These are phyloP conservation scores for Nothobranchius furzeri DNA, from an alignment of 2,113 vertebrate species.

Conservation along the genomic window DNA sequence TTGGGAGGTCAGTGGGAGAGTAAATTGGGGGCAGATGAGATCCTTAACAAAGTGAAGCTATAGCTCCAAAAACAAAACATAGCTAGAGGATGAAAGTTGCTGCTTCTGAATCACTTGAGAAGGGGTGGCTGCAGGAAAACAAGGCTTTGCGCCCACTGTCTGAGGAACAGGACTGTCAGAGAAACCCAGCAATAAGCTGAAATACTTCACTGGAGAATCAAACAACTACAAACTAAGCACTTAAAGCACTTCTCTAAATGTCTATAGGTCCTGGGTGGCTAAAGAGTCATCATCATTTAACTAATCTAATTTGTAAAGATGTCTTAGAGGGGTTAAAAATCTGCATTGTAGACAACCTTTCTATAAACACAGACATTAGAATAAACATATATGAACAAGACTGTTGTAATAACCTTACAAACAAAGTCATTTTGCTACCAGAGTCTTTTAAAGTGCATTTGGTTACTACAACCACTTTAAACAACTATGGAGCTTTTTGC, in stretches of 20 bases:
- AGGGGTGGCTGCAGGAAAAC: constrained; percentile 30
- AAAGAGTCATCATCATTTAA: too few relatives aligned
- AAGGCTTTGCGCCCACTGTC: constrained; percentile 18
- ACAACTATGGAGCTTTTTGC: too few relatives aligned
- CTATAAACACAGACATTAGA: too few relatives aligned
- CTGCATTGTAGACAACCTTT: not conserved
- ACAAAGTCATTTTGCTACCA: not conserved
- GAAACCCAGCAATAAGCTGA: constrained; percentile 15
- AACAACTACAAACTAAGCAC: constrained; percentile 28
- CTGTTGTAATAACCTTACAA: not conserved
- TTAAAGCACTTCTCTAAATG: constrained; percentile 18
- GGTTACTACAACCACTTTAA: too few relatives aligned
- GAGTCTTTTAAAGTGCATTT: not conserved
- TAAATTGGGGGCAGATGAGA: constrained; percentile 98
- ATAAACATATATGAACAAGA: not conserved
- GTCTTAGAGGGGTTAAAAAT: too few relatives aligned
- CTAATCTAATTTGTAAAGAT: not conserved
- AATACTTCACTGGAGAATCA: constrained; percentile 11
- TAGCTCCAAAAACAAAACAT: constrained; percentile 76
- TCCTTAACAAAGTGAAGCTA: constrained; percentile 75
- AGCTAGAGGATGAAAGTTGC: constrained; percentile 27
- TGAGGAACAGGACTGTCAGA: constrained; percentile 8
- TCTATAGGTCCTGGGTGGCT: not conserved
- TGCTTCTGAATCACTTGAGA: constrained; percentile 37
- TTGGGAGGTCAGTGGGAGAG: constrained; percentile 88